Conservation (phyloP, 2,113 vertebrate genomes). For the Chaenogobius annularis region DNA sequence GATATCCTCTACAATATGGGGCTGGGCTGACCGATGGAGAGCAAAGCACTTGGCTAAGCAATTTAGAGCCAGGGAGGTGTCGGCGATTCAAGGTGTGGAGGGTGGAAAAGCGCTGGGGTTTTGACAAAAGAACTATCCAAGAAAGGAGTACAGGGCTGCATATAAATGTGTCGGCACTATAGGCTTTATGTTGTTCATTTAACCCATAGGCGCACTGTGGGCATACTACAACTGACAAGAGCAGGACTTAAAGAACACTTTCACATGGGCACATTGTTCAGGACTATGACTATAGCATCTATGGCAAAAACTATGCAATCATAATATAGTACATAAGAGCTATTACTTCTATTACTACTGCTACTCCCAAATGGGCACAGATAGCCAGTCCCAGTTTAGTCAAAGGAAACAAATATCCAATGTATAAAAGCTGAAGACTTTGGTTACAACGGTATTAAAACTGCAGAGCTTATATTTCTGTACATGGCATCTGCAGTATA, state of each 20-base stretch:
- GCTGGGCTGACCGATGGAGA: constrained; percentile 17
- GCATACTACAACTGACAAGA: not conserved
- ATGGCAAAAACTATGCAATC: not conserved
- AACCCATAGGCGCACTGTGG: not conserved
- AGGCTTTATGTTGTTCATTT: constrained; percentile 18
- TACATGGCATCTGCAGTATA: not conserved
- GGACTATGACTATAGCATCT: not conserved
- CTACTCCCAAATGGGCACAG: too few relatives aligned
- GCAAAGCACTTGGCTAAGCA: constrained; percentile 13
- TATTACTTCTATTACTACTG: not conserved
- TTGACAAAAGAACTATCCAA: constrained; percentile 13
- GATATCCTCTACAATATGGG: constrained; percentile 23
- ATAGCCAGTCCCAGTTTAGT: too few relatives aligned
- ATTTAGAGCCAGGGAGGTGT: constrained; percentile 18
- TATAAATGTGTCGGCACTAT: constrained; percentile 15
- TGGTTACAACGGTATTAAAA: not conserved
- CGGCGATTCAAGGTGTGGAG: constrained; percentile 17
- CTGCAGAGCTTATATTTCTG: not conserved
- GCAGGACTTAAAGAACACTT: not conserved
- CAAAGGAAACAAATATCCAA: too few relatives aligned
- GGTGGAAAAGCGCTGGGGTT: constrained; percentile 18
- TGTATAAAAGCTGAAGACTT: too few relatives aligned
- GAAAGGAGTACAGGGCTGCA: constrained; percentile 25
- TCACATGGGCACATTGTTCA: not conserved
- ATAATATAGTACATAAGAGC: not conserved